Conservation (phyloP, 1,140 invertebrate species). For the Kradibia gibbosae region DNA sequence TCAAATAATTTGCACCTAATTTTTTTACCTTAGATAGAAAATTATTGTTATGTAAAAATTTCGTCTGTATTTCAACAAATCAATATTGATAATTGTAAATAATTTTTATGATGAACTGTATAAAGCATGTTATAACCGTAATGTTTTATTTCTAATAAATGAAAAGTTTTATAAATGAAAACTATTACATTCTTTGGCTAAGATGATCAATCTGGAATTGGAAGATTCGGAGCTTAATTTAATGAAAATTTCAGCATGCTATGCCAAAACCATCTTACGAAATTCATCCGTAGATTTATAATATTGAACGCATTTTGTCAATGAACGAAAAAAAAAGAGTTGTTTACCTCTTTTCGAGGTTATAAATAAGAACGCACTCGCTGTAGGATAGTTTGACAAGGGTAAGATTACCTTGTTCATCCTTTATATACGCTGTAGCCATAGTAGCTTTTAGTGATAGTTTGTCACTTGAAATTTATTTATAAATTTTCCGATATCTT, state of each 20-base stretch:
- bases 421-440: slow-evolving; percentile 68
- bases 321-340: slow-evolving; percentile 42
- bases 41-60: neutral
- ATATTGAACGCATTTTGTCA: neutral
- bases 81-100: neutral
- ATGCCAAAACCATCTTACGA: neutral
- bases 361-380: slow-evolving; percentile 56
- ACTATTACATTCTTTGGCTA: too few species aligned
- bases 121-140: too few species aligned
- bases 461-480: slow-evolving; percentile 52
- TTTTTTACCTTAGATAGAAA: neutral
- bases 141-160: too few species aligned
- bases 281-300: neutral
- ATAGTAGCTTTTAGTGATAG: slow-evolving; percentile 54
- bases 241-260: neutral
- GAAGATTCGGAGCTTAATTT: neutral
- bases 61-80: neutral
- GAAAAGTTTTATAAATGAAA: too few species aligned
- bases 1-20: neutral
- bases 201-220: too few species aligned
- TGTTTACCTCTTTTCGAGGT: slow-evolving; percentile 64
- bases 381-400: slow-evolving; percentile 41
- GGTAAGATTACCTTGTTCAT: slow-evolving; percentile 66
- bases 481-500: slow-evolving; percentile 51
- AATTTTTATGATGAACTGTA: too few species aligned